Conservation (phyloP, 2,797 vertebrate species). For the Sciaenops ocellatus region DNA sequence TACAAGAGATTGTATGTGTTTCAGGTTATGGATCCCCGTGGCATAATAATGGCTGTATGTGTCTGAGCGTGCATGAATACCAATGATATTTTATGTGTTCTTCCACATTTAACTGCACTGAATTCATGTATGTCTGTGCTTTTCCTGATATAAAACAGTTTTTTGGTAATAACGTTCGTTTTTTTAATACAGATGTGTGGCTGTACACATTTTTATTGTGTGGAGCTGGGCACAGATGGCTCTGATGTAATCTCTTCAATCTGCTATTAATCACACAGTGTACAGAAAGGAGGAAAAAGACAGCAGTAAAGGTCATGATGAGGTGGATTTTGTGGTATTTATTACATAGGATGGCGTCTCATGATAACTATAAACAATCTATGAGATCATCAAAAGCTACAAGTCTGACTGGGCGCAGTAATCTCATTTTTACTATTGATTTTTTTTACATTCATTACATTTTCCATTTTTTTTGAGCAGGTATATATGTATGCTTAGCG, state of each 20-base stretch:
- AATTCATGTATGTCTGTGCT: slow-evolving; percentile 20
- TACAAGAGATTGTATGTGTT: slow-evolving; percentile 67
- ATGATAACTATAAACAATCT: slow-evolving; percentile 28
- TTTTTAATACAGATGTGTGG: slow-evolving; percentile 31
- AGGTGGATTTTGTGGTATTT: slow-evolving; percentile 43
- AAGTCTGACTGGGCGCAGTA: slow-evolving; percentile 17
- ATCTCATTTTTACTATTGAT: slow-evolving; percentile 41
- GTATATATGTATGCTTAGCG: slow-evolving; percentile 3
- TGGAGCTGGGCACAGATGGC: slow-evolving; percentile 72
- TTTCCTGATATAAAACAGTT: slow-evolving; percentile 22
- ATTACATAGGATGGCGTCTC: slow-evolving; percentile 13
- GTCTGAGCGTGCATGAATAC: slow-evolving; percentile 3
- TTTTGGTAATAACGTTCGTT: slow-evolving; percentile 2
- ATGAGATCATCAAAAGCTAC: slow-evolving; percentile 45
- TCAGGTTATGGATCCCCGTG: slow-evolving; percentile 71
- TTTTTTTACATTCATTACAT: slow-evolving; percentile 6
- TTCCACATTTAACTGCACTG: slow-evolving; percentile 28
- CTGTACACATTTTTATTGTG: slow-evolving; percentile 50
- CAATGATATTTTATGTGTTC: slow-evolving; percentile 34
- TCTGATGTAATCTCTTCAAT: slow-evolving; percentile 73
- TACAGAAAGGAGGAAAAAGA: slow-evolving; percentile 52
- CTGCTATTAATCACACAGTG: slow-evolving; percentile 68
- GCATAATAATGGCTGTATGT: slow-evolving; percentile 53
- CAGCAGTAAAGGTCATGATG: slow-evolving; percentile 62
- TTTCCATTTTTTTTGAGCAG: neutral